These are phyloP conservation scores for Silurus glanis DNA, from an alignment of 2,113 vertebrate genomes.

Conservation along the genomic window DNA sequence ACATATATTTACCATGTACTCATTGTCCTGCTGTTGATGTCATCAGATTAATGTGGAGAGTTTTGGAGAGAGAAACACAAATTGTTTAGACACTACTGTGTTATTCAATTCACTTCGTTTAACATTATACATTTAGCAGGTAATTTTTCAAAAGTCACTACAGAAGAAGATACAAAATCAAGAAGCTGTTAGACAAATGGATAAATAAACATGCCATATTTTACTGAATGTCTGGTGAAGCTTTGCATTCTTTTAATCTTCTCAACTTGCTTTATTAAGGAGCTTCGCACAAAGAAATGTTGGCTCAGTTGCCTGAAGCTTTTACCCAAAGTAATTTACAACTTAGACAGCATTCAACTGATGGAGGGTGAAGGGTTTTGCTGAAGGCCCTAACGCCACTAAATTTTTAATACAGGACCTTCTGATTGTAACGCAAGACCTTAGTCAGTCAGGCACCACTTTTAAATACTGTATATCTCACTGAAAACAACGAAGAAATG, in stretches of 20 bases:
- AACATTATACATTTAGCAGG: background rate
- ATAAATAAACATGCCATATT: background rate
- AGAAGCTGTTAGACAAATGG: background rate
- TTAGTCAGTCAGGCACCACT: background rate
- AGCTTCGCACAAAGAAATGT: background rate
- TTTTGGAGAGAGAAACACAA: background rate
- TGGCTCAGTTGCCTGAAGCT: background rate
- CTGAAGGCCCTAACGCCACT: too few species aligned
- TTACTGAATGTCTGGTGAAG: background rate
- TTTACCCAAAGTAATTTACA: background rate
- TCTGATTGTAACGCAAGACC: too few species aligned
- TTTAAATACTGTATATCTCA: background rate
- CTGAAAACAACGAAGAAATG: background rate
- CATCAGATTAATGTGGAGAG: conserved; percentile 5
- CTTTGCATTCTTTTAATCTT: background rate
- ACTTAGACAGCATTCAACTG: background rate
- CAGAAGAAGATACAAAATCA: background rate
- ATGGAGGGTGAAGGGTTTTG: background rate
- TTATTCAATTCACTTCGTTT: background rate
- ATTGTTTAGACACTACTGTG: conserved; percentile 3
- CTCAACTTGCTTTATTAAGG: background rate
- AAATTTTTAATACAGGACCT: too few species aligned
- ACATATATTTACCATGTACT: conserved; percentile 31
- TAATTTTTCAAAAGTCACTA: background rate
- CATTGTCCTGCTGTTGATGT: background rate